phyloP scores from a whole-genome alignment of 2,797 vertebrate species.

The Scolopax rusticola region DNA sequence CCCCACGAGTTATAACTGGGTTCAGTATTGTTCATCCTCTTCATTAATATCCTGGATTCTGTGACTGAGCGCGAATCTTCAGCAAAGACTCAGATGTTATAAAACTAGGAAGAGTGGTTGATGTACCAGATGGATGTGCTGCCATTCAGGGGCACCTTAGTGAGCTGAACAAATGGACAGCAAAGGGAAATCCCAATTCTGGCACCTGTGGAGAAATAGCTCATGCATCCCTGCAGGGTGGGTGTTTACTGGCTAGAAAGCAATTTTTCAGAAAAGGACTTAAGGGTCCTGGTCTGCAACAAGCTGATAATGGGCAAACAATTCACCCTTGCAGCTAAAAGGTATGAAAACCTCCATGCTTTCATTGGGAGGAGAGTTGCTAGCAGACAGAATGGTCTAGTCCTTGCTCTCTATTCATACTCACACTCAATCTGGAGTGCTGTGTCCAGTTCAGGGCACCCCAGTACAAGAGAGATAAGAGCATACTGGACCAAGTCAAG shows the following conservation, averaged over 20 bases:
- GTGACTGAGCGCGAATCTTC: rapidly evolving
- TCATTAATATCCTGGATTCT: not conserved
- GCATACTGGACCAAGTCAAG: not conserved
- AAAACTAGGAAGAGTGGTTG: not conserved
- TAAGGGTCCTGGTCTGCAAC: rapidly evolving
- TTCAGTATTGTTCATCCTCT: not conserved
- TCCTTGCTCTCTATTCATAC: not conserved
- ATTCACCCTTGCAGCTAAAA: not conserved
- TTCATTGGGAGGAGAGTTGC: not conserved
- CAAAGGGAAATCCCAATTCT: not conserved
- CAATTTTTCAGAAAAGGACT: not conserved
- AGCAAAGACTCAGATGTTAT: not conserved
- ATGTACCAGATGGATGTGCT: not conserved
- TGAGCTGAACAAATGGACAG: not conserved
- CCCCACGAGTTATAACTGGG: not conserved
- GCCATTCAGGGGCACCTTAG: not conserved
- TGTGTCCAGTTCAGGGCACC: not conserved
- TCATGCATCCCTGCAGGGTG: not conserved
- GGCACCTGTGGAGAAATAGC: not conserved
- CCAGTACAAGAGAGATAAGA: not conserved
- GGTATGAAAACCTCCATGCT: not conserved
- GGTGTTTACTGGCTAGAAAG: not conserved
- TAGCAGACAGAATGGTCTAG: not conserved
- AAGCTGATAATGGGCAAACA: not conserved
- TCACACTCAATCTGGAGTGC: not conserved